Conservation (phyloP, 2,797 vertebrate species). For the Hafferia zeledoni region DNA sequence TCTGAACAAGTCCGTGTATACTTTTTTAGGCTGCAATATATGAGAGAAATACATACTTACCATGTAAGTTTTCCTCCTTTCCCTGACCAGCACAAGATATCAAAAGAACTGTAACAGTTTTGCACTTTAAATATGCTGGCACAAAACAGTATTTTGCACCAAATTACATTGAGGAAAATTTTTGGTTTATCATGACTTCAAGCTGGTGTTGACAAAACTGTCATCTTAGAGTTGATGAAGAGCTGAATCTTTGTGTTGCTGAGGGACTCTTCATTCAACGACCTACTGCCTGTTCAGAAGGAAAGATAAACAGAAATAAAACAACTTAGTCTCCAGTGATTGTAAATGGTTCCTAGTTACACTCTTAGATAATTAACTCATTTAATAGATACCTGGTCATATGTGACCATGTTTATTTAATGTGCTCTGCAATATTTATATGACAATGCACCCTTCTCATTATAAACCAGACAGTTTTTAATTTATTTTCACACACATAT, state of each 20-base stretch:
- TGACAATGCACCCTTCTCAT: constrained; percentile 4
- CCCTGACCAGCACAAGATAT: neutral
- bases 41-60: neutral
- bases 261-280: neutral
- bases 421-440: constrained; percentile 25
- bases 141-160: neutral
- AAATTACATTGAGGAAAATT: neutral
- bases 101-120: neutral
- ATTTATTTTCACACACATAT: neutral
- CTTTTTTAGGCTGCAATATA: neutral
- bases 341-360: constrained; percentile 5
- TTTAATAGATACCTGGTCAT: constrained; percentile 57
- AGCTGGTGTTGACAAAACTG: neutral
- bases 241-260: neutral
- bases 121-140: neutral
- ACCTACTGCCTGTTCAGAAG: constrained; percentile 4
- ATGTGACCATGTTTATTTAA: constrained; percentile 62
- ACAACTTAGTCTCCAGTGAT: constrained; percentile 20
- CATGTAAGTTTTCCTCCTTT: neutral
- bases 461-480: neutral
- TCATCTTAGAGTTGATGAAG: neutral
- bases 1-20: neutral
- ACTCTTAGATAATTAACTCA: constrained; percentile 41
- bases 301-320: constrained; percentile 55
- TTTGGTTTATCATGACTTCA: neutral